A percentile compares a stretch with the other conserved stretches of the same genome.
These are phyloP conservation scores for Drosophila mimetica DNA, from an alignment of 2,888 invertebrate species.

Conservation along the genomic window DNA sequence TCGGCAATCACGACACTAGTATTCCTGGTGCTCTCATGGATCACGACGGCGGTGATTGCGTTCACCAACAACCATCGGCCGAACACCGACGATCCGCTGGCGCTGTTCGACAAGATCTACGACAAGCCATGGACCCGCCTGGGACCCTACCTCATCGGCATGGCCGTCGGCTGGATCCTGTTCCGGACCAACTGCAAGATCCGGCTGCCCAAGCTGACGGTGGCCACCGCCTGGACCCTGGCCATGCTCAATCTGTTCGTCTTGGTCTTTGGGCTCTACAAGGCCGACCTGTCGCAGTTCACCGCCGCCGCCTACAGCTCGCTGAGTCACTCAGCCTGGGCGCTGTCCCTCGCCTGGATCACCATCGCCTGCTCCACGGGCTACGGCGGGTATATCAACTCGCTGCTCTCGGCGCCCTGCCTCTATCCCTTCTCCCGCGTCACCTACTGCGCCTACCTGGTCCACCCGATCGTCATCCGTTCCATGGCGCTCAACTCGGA, in stretches of 20 bases:
- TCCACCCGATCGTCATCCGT: conserved; percentile 93
- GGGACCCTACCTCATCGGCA: conserved; percentile 93
- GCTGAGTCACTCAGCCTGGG: conserved; percentile 93
- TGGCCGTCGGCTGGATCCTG: conserved; percentile 92
- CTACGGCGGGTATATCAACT: conserved; percentile 91
- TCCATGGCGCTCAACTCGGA: conserved; percentile 92
- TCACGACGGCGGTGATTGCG: conserved; percentile 92
- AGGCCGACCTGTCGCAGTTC: conserved; percentile 88
- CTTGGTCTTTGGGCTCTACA: conserved; percentile 91
- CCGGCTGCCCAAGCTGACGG: conserved; percentile 88
- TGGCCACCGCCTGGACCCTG: conserved; percentile 89
- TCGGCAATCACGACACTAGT: conserved; percentile 88
- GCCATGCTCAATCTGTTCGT: conserved; percentile 89
- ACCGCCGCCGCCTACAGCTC: conserved; percentile 92
- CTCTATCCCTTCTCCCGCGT: conserved; percentile 94
- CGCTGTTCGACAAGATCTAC: conserved; percentile 94
- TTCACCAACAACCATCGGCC: conserved; percentile 92
- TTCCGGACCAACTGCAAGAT: conserved; percentile 93
- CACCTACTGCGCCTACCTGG: conserved; percentile 93
- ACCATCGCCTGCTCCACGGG: conserved; percentile 94
- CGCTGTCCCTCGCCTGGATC: conserved; percentile 92
- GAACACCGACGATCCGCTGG: conserved; percentile 91
- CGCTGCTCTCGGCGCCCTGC: conserved; percentile 90
- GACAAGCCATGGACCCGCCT: conserved; percentile 95
- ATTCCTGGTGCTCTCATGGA: conserved; percentile 90